Base-by-base conservation (phyloP, 1,140 invertebrate species). In the Drosophila sechellia region DNA sequence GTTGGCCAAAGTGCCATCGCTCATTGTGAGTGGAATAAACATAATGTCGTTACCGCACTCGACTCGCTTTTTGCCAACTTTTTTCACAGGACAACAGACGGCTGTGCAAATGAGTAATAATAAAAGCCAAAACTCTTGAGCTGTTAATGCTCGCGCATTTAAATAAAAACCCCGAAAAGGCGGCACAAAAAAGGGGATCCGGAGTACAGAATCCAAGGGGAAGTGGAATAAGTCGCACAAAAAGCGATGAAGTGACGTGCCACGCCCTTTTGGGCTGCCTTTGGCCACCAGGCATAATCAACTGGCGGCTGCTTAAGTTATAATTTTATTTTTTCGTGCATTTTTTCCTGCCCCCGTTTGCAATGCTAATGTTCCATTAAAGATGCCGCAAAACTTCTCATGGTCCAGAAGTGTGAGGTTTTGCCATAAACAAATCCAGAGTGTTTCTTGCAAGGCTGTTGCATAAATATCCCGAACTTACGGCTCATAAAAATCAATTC, bases 401-500 rank as follows among this genome's bases (percentile, higher is more conserved):
- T 15, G 68, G 35, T 20, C 63, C 40, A 40, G 49, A 48, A 56
- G 63, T 69, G 64, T 46, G 40, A 1, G 34, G 40, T n/a, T 39
- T 50, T 52, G 71, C 53, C 71, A 76, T 76, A 76, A 76, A 76
- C 73, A 76, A 65, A 75, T 75, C 60, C 60, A 35, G 71, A 76
- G 53, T 66, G 72, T 49, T 76, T 66, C 61, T 75, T 76, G 74
- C 52, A 68, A 68, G 35, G 54, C 40, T 40, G 46, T 72, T 73
- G 83, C 83, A 87, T 87, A 89, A 87, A 87, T 87, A 89, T 87
- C 71, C 73, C 68, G 83, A 89, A 89, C 79, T 89, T 89, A 87
- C 79, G 76, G 86, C 75, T 65, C 84, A 87, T 87, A 89, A 87
- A 87, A 89, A 86, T 86, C 83, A 89, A 87, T 86, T 89, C 83